These are phyloP conservation scores for Ruditapes philippinarum DNA, from an alignment of 1,140 invertebrate genomes.

Conservation along the genomic window DNA sequence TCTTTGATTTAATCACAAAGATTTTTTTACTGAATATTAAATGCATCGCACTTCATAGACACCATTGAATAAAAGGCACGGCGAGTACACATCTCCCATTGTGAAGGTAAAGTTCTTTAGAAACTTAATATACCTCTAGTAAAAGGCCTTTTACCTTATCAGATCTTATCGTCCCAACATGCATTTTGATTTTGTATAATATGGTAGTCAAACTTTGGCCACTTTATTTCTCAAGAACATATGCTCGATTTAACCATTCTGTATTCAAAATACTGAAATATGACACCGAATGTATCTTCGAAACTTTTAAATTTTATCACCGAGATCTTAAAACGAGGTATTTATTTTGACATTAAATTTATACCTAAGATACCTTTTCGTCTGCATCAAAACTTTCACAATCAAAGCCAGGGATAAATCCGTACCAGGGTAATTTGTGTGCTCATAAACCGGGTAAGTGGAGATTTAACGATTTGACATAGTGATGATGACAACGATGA, in stretches of 20 bases:
- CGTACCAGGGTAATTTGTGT: constrained; percentile 45
- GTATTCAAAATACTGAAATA: constrained; percentile 4
- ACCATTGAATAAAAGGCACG: neutral
- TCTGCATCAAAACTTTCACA: constrained; percentile 38
- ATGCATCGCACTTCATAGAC: neutral
- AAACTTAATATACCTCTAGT: constrained; percentile 17
- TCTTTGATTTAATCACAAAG: too few relatives aligned
- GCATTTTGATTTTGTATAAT: constrained; percentile 41
- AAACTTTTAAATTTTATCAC: constrained; percentile 31
- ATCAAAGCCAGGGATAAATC: neutral
- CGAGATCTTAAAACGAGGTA: neutral
- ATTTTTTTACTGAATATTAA: neutral
- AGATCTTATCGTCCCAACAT: neutral
- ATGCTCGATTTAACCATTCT: neutral
- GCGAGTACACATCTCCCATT: neutral
- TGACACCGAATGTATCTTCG: constrained; percentile 14
- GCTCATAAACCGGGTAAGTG: constrained; percentile 16
- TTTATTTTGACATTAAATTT: constrained; percentile 47
- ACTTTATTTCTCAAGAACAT: constrained; percentile 5
- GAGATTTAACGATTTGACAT: constrained; percentile 15
- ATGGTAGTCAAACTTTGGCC: constrained; percentile 19
- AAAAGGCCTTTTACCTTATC: constrained; percentile 3
- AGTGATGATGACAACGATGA: constrained; percentile 38
- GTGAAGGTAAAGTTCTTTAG: constrained; percentile 5
- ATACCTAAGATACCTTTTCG: constrained; percentile 11